A percentile compares a stretch with the other conserved stretches of the same genome.
These are phyloP conservation scores for Drosophila diplacantha DNA, from an alignment of 2,888 invertebrate genomes.

Conservation along the genomic window DNA sequence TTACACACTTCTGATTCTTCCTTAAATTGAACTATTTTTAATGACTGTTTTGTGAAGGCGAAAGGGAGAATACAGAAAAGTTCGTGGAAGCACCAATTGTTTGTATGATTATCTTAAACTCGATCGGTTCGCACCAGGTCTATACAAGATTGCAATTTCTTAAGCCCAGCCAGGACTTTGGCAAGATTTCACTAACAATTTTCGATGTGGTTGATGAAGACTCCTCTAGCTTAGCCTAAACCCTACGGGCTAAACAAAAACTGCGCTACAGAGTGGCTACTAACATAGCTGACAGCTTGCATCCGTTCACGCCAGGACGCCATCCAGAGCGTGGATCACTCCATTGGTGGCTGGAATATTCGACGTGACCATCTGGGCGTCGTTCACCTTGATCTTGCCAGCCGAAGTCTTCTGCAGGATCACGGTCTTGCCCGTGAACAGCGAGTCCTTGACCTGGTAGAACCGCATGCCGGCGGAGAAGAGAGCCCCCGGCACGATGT, in stretches of 20 bases:
- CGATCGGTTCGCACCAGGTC: constrained; percentile 55
- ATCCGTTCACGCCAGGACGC: constrained; percentile 80
- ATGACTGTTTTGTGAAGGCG: constrained; percentile 71
- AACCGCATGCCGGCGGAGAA: constrained; percentile 93
- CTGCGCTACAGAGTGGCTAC: constrained; percentile 38
- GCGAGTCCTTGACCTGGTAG: constrained; percentile 89
- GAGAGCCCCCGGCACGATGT: constrained; percentile 86
- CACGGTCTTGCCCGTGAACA: constrained; percentile 85
- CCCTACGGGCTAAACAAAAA: constrained; percentile 46
- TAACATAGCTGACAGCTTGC: not conserved
- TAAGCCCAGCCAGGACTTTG: constrained; percentile 43
- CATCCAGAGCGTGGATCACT: constrained; percentile 90
- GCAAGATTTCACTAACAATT: constrained; percentile 70
- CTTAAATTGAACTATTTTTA: constrained; percentile 72
- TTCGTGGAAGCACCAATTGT: constrained; percentile 67
- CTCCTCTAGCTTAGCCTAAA: constrained; percentile 43
- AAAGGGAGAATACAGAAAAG: constrained; percentile 55
- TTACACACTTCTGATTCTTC: constrained; percentile 40
- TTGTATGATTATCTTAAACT: constrained; percentile 19
- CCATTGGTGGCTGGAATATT: constrained; percentile 93
- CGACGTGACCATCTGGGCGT: constrained; percentile 87
- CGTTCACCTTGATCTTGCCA: constrained; percentile 91
- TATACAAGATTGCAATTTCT: constrained; percentile 48
- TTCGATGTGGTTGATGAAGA: constrained; percentile 45
- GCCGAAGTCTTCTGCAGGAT: constrained; percentile 86